A percentile compares a stretch with the other conserved stretches of the same genome.
These are phyloP conservation scores for Lepeophtheirus nordmannii DNA, from an alignment of 2,888 invertebrate genomes.

Conservation along the genomic window DNA sequence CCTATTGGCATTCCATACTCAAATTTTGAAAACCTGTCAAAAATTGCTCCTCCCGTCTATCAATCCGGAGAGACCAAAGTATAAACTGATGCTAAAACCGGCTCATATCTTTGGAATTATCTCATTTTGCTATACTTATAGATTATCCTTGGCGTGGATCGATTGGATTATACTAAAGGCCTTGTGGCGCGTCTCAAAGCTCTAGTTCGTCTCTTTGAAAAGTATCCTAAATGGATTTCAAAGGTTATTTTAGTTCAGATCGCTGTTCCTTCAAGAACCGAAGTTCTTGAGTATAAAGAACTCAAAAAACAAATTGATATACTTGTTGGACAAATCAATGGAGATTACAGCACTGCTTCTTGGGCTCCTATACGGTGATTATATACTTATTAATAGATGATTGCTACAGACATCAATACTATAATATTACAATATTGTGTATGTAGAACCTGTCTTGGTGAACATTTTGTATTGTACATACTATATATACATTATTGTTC, in stretches of 20 bases:
- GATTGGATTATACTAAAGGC: slow-evolving; percentile 79
- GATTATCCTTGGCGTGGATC: slow-evolving; percentile 70
- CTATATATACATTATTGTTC: too few relatives aligned
- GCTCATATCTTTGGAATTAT: too few relatives aligned
- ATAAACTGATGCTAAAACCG: too few relatives aligned
- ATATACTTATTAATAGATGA: not conserved
- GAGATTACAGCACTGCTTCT: slow-evolving; percentile 71
- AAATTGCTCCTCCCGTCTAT: slow-evolving; percentile 37
- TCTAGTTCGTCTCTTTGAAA: slow-evolving; percentile 61
- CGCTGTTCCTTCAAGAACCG: slow-evolving; percentile 71
- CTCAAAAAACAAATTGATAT: slow-evolving; percentile 81
- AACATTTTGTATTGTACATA: too few relatives aligned
- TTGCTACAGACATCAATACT: too few relatives aligned
- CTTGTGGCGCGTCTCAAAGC: slow-evolving; percentile 65
- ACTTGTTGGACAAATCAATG: slow-evolving; percentile 69
- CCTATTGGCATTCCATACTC: slow-evolving; percentile 81
- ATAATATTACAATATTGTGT: too few relatives aligned
- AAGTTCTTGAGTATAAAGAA: slow-evolving; percentile 75
- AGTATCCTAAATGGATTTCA: slow-evolving; percentile 68
- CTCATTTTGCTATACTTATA: slow-evolving; percentile 31
- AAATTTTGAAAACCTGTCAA: slow-evolving; percentile 38
- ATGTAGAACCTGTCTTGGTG: too few relatives aligned
- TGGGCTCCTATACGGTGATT: slow-evolving; percentile 60
- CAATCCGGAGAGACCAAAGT: slow-evolving; percentile 24
- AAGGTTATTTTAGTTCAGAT: slow-evolving; percentile 62